Conservation (phyloP, 2,797 vertebrate species). For the Mormyrops boulengeri region DNA sequence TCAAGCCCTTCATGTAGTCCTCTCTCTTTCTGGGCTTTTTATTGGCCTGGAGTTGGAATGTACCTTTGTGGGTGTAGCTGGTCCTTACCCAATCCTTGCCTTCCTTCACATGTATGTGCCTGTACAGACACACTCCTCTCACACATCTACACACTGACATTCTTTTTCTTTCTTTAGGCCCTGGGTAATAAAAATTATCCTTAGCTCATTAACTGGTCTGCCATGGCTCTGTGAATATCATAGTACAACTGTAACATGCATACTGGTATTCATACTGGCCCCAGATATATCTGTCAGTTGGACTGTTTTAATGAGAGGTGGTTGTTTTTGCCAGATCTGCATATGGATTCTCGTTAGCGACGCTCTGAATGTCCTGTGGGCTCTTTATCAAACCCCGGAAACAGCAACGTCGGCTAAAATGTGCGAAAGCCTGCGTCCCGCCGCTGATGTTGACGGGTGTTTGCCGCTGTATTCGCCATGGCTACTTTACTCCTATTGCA, state of each 20-base stretch:
- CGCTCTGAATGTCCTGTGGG: not conserved
- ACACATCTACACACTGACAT: not conserved
- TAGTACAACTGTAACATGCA: not conserved
- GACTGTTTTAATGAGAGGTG: not conserved
- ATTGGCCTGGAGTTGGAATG: not conserved
- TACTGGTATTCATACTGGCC: not conserved
- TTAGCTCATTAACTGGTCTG: not conserved
- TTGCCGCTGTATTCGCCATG: not conserved
- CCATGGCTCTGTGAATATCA: not conserved
- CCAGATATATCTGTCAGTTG: not conserved
- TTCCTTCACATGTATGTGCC: not conserved
- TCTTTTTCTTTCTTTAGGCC: not conserved
- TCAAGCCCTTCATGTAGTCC: not conserved
- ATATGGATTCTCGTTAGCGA: not conserved
- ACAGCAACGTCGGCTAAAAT: not conserved
- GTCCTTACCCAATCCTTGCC: not conserved
- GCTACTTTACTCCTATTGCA: not conserved
- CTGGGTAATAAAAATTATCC: not conserved
- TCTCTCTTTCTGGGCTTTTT: not conserved
- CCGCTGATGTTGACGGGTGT: not conserved
- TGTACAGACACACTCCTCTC: not conserved
- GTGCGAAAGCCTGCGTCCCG: not conserved
- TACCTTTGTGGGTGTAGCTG: not conserved
- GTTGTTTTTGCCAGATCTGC: not conserved
- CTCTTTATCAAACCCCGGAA: not conserved